A percentile compares a stretch with the other conserved stretches of the same genome.
Conservation (phyloP, 2,888 invertebrate species). For the Heliconius erato region DNA sequence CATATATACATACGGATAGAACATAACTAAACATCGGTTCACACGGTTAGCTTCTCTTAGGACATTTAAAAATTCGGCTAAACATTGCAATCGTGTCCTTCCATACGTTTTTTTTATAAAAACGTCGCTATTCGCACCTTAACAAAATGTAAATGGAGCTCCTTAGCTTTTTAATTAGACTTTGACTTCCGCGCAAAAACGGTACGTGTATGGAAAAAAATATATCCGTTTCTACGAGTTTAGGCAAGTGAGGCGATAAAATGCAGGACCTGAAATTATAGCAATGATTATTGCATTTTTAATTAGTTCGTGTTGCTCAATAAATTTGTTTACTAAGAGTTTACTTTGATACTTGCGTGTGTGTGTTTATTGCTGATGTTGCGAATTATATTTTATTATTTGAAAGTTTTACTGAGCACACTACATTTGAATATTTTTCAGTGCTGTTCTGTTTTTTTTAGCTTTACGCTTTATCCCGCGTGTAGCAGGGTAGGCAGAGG, state of each 20-base stretch:
- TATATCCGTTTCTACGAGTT: conserved; percentile 38
- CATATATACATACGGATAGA: not conserved
- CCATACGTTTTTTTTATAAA: conserved; percentile 19
- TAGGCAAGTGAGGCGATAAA: conserved; percentile 32
- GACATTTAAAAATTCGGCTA: conserved; percentile 11
- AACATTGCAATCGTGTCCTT: conserved; percentile 14
- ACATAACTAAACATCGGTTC: conserved; percentile 5
- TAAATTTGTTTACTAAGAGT: not conserved
- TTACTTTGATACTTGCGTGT: not conserved
- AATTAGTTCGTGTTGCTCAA: conserved; percentile 31
- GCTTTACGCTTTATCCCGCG: too few species aligned
- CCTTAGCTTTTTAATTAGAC: conserved; percentile 39
- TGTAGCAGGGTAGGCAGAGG: too few species aligned
- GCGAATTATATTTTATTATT: too few species aligned
- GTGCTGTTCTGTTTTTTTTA: too few species aligned
- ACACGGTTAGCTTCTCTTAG: not conserved
- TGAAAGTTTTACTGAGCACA: too few species aligned
- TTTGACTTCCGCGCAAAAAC: conserved; percentile 45
- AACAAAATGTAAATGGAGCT: conserved; percentile 37
- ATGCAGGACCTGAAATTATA: conserved; percentile 25
- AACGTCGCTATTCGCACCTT: conserved; percentile 34
- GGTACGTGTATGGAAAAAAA: conserved; percentile 32
- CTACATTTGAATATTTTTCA: too few species aligned
- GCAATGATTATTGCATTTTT: conserved; percentile 25
- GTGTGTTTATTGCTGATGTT: not conserved